Conservation (phyloP, 2,113 vertebrate genomes). For the Xenopus laevis region DNA sequence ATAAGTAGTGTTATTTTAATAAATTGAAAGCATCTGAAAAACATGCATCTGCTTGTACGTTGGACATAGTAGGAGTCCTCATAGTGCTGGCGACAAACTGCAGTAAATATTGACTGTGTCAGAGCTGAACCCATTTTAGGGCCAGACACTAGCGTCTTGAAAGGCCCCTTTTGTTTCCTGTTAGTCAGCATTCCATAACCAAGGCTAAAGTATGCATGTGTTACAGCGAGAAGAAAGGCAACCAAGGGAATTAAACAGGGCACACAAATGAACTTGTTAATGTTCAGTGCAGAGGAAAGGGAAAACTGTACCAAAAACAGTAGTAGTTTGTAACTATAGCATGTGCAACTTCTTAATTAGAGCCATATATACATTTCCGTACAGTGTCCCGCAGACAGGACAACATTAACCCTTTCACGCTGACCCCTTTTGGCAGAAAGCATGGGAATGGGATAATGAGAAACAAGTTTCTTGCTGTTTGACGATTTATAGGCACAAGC, state of each 20-base stretch:
- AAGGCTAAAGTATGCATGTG: slow-evolving; percentile 73
- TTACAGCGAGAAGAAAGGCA: slow-evolving; percentile 64
- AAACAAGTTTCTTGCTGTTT: slow-evolving; percentile 7
- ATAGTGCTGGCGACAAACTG: slow-evolving; percentile 56
- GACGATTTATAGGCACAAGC: slow-evolving; percentile 21
- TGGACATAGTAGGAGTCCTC: slow-evolving; percentile 53
- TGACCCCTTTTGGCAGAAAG: neutral
- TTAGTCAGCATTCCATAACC: slow-evolving; percentile 67
- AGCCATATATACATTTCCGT: slow-evolving; percentile 22
- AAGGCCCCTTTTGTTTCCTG: slow-evolving; percentile 79
- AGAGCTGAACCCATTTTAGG: slow-evolving; percentile 55
- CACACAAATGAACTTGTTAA: slow-evolving; percentile 63
- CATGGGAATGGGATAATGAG: slow-evolving; percentile 11
- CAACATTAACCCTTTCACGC: slow-evolving; percentile 4
- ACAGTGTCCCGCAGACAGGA: slow-evolving; percentile 17
- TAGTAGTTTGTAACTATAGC: slow-evolving; percentile 37
- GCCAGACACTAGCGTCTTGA: slow-evolving; percentile 62
- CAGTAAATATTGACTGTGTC: slow-evolving; percentile 67
- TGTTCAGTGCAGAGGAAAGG: slow-evolving; percentile 47
- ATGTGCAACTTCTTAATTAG: slow-evolving; percentile 35
- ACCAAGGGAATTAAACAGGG: slow-evolving; percentile 50
- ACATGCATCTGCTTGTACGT: neutral
- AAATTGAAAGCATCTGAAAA: slow-evolving; percentile 4
- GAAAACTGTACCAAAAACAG: slow-evolving; percentile 48
- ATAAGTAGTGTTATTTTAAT: neutral